Evolutionary conservation across 2,113 vertebrate genomes (phyloP), one percentile per base, ranked within the genome.

Genomic region (Nyctibius bracteatus): DNA sequence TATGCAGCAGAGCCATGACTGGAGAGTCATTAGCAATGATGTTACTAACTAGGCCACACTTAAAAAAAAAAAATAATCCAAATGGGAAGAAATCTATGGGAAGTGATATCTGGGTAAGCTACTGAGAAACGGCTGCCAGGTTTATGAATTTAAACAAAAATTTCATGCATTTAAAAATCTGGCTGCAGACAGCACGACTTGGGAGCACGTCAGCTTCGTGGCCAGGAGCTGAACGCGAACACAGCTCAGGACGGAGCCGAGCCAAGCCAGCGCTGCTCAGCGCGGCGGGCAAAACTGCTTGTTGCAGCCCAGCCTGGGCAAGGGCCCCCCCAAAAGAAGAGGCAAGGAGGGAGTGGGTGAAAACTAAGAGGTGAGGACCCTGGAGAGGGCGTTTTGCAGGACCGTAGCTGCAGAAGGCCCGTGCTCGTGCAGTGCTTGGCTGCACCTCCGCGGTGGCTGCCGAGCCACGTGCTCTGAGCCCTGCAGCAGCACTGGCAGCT

Each of bases 391-490:
- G 17, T 61, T 77, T 43, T 77, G 44, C 25, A n/a, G 80, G 55
- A 7, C 6, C 1, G 2, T 44, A 44, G 61, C 46, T 55, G 47
- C 35, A n/a, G 63, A 25, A 54, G 59, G 16, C 13, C 0, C 1
- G 23, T 28, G 35, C 51, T 41, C 13, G 11, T 49, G 43, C 35
- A 10, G 47, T 5, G 24, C 43, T 73, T 28, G 49, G 25, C 63
- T 72, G 71, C 10, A 9, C 17, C 18, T 44, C 19, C 8, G 0
- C 1, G 6, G 39, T 18, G 72, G 71, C 55, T 47, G 41, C 13
- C 0, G 6, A 62, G 83, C 80, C 62, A 3, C 1, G 2, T 39
- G 57, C 62, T 66, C 41, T 0, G 0, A 61, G 55, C 28, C 28
- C 39, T 46, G 52, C 35, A 2, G 1, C 3, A 3, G 37, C 83